Evolutionary conservation across 2,797 vertebrate species (phyloP).

Genomic region (Discoglossus pictus): DNA sequence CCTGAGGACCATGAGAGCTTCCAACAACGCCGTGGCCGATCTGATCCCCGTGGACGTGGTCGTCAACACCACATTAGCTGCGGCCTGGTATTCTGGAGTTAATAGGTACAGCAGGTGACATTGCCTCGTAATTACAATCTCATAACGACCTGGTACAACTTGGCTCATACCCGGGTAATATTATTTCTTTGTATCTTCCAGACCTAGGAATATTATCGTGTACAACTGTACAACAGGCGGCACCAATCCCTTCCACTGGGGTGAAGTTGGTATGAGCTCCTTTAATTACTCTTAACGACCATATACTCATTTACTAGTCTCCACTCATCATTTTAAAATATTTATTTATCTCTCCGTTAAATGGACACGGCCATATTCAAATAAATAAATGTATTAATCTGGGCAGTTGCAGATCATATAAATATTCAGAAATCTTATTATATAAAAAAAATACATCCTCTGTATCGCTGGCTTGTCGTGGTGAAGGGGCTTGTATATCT

Average conservation of each 20-base stretch:
- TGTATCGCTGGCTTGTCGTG: too few relatives aligned
- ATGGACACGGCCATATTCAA: too few relatives aligned
- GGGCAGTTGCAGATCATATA: too few relatives aligned
- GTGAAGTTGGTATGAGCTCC: constrained; percentile 84
- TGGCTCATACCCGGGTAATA: not conserved
- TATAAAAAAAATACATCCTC: too few relatives aligned
- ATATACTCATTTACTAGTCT: too few relatives aligned
- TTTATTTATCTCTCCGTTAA: too few relatives aligned
- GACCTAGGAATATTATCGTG: constrained; percentile 83
- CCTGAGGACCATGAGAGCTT: constrained; percentile 94
- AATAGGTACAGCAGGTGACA: constrained; percentile 80
- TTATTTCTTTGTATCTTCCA: constrained; percentile 52
- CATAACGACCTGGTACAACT: too few relatives aligned
- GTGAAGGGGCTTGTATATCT: too few relatives aligned
- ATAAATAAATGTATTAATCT: too few relatives aligned
- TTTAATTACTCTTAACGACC: not conserved
- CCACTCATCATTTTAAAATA: too few relatives aligned
- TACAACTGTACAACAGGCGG: constrained; percentile 89
- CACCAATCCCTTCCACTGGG: constrained; percentile 90
- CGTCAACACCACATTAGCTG: constrained; percentile 88
- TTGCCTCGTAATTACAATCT: constrained; percentile 11
- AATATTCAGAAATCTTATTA: too few relatives aligned
- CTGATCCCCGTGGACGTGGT: constrained; percentile 96
- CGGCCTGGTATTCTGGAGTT: constrained; percentile 94
- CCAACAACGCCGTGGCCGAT: constrained; percentile 92